Evolutionary conservation across 2,888 invertebrate species (phyloP).

Genomic region (Ditula angustiorana): DNA sequence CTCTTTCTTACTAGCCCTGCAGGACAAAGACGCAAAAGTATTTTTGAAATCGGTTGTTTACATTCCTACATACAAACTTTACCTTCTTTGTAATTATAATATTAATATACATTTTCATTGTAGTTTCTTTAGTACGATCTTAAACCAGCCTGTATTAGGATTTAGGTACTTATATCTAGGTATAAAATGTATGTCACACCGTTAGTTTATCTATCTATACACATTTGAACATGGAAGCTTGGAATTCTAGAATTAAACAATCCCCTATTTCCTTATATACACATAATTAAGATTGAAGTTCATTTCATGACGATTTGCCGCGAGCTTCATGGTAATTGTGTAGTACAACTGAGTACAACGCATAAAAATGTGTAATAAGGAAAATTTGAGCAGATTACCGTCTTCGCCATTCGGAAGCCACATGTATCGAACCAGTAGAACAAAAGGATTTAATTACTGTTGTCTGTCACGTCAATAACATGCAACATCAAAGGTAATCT

Average conservation of each 20-base stretch:
- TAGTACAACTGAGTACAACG: not conserved
- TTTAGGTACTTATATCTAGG: too few species aligned
- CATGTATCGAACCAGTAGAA: not conserved
- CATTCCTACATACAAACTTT: too few species aligned
- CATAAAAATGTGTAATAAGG: constrained; percentile 20
- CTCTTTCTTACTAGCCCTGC: too few species aligned
- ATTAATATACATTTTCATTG: too few species aligned
- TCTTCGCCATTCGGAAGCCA: not conserved
- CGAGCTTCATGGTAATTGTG: constrained; percentile 8
- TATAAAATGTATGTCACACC: too few species aligned
- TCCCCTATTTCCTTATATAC: not conserved
- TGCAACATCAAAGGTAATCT: not conserved
- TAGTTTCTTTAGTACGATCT: too few species aligned
- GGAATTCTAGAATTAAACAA: not conserved
- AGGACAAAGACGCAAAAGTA: too few species aligned
- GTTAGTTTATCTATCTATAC: not conserved
- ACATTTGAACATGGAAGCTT: too few species aligned
- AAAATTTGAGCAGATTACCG: constrained; percentile 14
- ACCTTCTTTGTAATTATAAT: too few species aligned
- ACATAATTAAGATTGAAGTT: not conserved
- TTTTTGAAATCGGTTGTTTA: too few species aligned
- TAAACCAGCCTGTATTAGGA: too few species aligned
- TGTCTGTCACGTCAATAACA: not conserved
- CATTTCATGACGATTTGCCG: constrained; percentile 9
- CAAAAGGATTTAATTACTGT: not conserved